Conservation (phyloP, 2,113 vertebrate species). For the Toxotes chatareus region DNA sequence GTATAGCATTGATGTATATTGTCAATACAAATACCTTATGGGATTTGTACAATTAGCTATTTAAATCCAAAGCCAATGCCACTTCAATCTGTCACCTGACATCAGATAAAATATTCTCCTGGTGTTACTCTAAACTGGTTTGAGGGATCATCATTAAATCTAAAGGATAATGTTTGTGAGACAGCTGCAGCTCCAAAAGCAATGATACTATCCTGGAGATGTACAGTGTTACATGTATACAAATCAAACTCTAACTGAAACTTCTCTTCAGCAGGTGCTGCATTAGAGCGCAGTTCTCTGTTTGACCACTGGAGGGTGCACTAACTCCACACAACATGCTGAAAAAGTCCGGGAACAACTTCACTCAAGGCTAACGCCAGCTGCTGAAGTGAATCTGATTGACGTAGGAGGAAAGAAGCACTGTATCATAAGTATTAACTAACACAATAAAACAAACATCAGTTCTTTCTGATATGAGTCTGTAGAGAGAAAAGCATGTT, state of each 20-base stretch:
- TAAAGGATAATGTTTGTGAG: neutral
- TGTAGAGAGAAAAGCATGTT: neutral
- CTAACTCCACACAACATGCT: conserved; percentile 46
- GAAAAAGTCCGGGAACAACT: neutral
- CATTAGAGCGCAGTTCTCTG: conserved; percentile 16
- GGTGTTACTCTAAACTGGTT: neutral
- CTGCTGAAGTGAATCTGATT: neutral
- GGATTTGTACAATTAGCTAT: neutral
- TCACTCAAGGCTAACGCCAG: neutral
- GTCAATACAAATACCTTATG: neutral
- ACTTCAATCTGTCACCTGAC: neutral
- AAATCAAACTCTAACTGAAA: neutral
- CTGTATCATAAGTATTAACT: neutral
- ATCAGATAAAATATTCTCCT: no score
- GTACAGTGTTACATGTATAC: neutral
- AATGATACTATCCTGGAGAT: neutral
- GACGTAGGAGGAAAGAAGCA: neutral
- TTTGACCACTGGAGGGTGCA: conserved; percentile 60
- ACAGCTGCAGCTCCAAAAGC: neutral
- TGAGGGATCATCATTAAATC: neutral
- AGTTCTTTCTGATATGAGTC: neutral
- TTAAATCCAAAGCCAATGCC: neutral
- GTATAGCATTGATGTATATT: neutral
- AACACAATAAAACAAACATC: neutral
- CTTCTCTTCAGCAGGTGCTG: no score